Evolutionary conservation across 2,113 vertebrate species (phyloP), one percentile per base, ranked within the genome.

Genomic region (Apaloderma vittatum): DNA sequence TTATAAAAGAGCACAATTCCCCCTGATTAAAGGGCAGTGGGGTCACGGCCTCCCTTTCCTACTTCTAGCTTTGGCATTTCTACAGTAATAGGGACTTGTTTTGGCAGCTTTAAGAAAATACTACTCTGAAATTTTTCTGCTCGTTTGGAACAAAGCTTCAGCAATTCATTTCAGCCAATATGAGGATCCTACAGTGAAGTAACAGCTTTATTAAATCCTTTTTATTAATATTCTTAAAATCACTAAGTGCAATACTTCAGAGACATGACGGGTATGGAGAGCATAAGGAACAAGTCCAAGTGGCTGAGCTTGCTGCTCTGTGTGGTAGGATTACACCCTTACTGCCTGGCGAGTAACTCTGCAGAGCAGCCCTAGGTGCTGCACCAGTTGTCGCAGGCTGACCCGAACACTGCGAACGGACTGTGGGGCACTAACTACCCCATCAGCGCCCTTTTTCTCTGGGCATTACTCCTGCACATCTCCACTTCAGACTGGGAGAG

Each of bases 21-120:
- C 15, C 66, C 36, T 73, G 84, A 95, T 94, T 95, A 97, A 96
- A 94, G 74, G 87, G 81, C 88, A 95, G 54, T 26, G 32, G 70
- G 81, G 96, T 90, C 87, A 87, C 0, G 7, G 61, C 74, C 77
- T 93, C 65, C 14, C 59, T 91, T 91, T 96, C 92, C 46, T 67
- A 32, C 73, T 91, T 52, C 23, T 9, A 37, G 79, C 62, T 84
- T 79, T 95, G 94, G 93, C 71, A 90, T 85, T 87, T 91, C 66
- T 73, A 15, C 40, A 32, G 71, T 96, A 96, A 90, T 4, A 57
- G 85, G 61, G 62, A 79, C 54, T 62, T 51, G 51, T 68, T 94
- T 90, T 65, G 87, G 45, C 70, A 94, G 71, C 46, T 90, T 82
- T 52, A 74, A 86, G 62, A 72, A 96, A 90, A 93, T 66, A 46